These are phyloP conservation scores for Sisyra nigra DNA, from an alignment of 2,888 invertebrate genomes.

Conservation along the genomic window DNA sequence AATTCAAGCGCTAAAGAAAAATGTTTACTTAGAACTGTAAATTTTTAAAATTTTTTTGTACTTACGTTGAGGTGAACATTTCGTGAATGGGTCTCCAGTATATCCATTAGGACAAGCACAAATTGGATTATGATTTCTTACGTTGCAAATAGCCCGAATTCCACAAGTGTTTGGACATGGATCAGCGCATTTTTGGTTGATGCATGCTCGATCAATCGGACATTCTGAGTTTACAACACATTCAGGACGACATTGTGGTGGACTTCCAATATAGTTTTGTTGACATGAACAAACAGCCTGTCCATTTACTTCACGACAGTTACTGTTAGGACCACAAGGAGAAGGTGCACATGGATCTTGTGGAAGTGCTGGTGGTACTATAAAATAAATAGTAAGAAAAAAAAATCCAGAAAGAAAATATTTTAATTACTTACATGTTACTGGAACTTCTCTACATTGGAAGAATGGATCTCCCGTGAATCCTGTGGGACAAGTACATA, in stretches of 20 bases:
- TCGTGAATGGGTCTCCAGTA: constrained; percentile 74
- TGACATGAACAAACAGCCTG: constrained; percentile 77
- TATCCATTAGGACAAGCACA: constrained; percentile 74
- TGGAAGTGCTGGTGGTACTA: constrained; percentile 24
- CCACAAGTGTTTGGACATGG: constrained; percentile 82
- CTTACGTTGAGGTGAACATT: constrained; percentile 55
- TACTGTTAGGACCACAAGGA: constrained; percentile 78
- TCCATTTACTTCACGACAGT: constrained; percentile 60
- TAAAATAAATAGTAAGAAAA: no score
- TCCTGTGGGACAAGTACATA: constrained; percentile 57
- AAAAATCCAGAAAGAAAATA: no score
- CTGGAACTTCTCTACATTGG: constrained; percentile 43
- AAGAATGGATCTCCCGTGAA: constrained; percentile 73
- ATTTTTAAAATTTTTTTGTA: no score
- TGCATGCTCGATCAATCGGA: constrained; percentile 62
- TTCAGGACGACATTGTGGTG: constrained; percentile 69
- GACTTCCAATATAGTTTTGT: constrained; percentile 60
- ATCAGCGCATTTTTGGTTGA: constrained; percentile 73
- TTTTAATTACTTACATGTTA: constrained; percentile 14
- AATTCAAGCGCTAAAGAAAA: constrained; percentile 16
- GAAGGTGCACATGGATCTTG: constrained; percentile 65
- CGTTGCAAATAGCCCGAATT: constrained; percentile 65
- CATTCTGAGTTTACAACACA: constrained; percentile 82
- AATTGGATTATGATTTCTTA: constrained; percentile 73
- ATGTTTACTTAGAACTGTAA: no score